These are phyloP conservation scores for Littorina saxatilis DNA, from an alignment of 1,140 invertebrate genomes.

Conservation along the genomic window DNA sequence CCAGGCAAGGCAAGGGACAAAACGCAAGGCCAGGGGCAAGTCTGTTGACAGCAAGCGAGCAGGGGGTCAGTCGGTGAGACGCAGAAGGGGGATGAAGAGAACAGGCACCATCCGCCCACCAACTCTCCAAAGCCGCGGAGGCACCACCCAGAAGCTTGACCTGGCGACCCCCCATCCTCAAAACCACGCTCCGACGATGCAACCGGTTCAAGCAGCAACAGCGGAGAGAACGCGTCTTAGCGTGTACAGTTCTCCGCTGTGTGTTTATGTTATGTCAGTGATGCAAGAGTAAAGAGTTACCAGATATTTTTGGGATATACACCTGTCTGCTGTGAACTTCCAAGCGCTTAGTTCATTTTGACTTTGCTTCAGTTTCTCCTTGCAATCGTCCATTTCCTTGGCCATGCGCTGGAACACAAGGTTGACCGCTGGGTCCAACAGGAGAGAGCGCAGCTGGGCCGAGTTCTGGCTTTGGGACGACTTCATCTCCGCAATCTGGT, in stretches of 20 bases:
- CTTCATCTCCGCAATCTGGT: constrained; percentile 90
- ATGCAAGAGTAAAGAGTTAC: constrained; percentile 41
- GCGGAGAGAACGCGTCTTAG: constrained; percentile 7
- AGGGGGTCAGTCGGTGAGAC: constrained; percentile 32
- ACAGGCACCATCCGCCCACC: constrained; percentile 8
- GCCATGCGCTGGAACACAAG: constrained; percentile 93
- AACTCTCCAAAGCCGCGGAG: constrained; percentile 26
- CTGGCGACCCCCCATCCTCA: constrained; percentile 8
- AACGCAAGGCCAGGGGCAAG: constrained; percentile 11
- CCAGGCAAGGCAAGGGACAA: constrained; percentile 17
- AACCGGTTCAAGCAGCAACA: constrained; percentile 29
- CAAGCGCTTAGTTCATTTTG: constrained; percentile 98
- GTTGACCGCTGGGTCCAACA: constrained; percentile 97
- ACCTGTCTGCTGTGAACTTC: constrained; percentile 99
- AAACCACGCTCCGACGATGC: constrained; percentile 9
- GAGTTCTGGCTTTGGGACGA: constrained; percentile 84
- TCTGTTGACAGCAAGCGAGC: constrained; percentile 21
- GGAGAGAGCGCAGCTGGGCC: constrained; percentile 85
- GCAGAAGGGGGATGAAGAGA: constrained; percentile 3
- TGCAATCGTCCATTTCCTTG: constrained; percentile 92
- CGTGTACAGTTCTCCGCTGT: constrained; percentile 9
- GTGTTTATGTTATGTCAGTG: constrained; percentile 36
- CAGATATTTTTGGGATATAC: constrained; percentile 60
- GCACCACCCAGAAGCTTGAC: not conserved
- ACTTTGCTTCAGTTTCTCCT: constrained; percentile 95